A percentile compares a stretch with the other conserved stretches of the same genome.
These are phyloP conservation scores for Thera obeliscata DNA, from an alignment of 2,888 invertebrate species.

Conservation along the genomic window DNA sequence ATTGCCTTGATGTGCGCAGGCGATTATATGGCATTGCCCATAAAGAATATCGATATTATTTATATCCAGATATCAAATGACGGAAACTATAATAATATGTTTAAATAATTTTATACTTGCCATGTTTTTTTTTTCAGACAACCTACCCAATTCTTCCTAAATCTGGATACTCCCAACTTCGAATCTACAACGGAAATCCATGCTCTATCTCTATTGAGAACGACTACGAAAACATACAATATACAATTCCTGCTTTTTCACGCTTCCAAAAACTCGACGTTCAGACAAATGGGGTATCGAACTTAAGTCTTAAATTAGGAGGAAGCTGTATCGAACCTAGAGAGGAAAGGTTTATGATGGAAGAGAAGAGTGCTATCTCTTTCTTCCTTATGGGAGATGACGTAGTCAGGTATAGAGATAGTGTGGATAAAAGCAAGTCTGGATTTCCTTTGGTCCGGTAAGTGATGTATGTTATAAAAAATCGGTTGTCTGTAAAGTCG, in stretches of 20 bases:
- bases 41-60: too few relatives aligned
- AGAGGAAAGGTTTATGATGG: slow-evolving; percentile 52
- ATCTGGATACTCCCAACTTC: slow-evolving; percentile 81
- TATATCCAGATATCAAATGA: too few relatives aligned
- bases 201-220: slow-evolving; percentile 77
- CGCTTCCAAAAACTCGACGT: slow-evolving; percentile 58
- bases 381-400: slow-evolving; percentile 58
- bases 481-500: too few relatives aligned
- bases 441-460: slow-evolving; percentile 84
- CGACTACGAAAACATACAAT: slow-evolving; percentile 65
- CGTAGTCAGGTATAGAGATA: slow-evolving; percentile 64
- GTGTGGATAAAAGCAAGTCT: slow-evolving; percentile 81
- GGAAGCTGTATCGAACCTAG: slow-evolving; percentile 57
- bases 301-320: slow-evolving; percentile 51
- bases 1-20: too few relatives aligned
- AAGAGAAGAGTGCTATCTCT: slow-evolving; percentile 64
- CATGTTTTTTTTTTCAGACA: slow-evolving; percentile 60
- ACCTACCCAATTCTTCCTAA: slow-evolving; percentile 85
- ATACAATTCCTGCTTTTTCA: slow-evolving; percentile 61
- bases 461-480: slow-evolving; percentile 32
- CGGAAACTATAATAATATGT: too few relatives aligned
- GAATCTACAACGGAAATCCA: slow-evolving; percentile 85
- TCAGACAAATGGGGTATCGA: slow-evolving; percentile 42
- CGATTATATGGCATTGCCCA: too few relatives aligned
- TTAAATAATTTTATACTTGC: too few relatives aligned